Evolutionary conservation across 2,888 invertebrate species (phyloP).

Genomic region (Arge pagana): DNA sequence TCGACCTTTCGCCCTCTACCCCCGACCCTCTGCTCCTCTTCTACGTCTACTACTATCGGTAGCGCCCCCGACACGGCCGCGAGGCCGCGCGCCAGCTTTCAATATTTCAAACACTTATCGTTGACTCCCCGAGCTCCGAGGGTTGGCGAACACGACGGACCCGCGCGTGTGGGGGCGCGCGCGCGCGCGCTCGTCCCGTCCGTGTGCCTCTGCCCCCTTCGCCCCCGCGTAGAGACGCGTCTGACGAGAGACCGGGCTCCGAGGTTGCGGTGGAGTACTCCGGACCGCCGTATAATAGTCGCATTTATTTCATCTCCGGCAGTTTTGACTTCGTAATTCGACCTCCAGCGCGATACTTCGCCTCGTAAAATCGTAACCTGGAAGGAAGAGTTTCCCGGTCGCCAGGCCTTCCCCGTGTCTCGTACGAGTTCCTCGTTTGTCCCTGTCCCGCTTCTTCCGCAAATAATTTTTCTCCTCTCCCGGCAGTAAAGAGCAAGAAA

Average conservation of each 20-base stretch:
- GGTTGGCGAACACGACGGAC: no score
- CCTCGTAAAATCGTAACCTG: no score
- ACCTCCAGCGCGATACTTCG: no score
- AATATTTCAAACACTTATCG: conserved; percentile 58
- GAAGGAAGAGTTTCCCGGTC: no score
- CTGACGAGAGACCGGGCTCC: no score
- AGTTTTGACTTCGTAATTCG: conserved; percentile 58
- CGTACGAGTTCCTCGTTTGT: background rate
- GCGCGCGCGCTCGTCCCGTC: no score
- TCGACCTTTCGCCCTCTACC: conserved; percentile 23
- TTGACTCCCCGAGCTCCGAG: no score
- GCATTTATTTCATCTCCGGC: conserved; percentile 55
- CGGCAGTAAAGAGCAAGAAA: no score
- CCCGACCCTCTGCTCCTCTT: background rate
- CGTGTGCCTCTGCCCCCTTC: no score
- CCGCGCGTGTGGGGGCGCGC: conserved; percentile 36
- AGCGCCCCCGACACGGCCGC: conserved; percentile 19
- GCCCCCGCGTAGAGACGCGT: no score
- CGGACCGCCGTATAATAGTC: conserved; percentile 52
- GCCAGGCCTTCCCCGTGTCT: no score
- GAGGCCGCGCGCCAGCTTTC: conserved; percentile 51
- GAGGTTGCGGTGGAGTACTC: conserved; percentile 27
- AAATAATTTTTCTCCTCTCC: no score
- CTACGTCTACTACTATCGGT: conserved; percentile 13
- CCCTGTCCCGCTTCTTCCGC: conserved; percentile 13